Evolutionary conservation across 1,140 invertebrate genomes (phyloP), one percentile per base, ranked within the genome.

Genomic region (Diprion similis): DNA sequence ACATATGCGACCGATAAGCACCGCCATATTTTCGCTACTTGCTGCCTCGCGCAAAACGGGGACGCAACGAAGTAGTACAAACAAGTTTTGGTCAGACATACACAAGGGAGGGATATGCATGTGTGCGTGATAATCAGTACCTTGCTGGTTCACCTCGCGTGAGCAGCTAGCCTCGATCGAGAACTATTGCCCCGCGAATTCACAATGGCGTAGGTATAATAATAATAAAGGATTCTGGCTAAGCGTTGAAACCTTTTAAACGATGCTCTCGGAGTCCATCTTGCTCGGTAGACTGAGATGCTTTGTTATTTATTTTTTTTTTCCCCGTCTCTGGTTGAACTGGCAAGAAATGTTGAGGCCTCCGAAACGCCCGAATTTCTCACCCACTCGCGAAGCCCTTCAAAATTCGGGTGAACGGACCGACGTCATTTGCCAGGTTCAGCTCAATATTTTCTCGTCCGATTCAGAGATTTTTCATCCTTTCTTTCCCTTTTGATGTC

Each of bases 401-500:
- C n/a, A 17, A 59, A 59, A 59, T 13, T 59, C 4, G 11, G n/a
- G 51, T 3, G n/a, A 17, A 59, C 51, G 51, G 51, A 59, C 51
- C 6, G 51, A 59, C 8, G 51, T 59, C 51, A 10, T 59, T 59
- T 59, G 51, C 51, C 11, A 59, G n/a, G 51, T 59, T 59, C 51
- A 59, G 51, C 51, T 59, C 51, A 7, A 19, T 45, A 68, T 68
- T 68, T 68, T 19, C 37, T 68, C 37, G 17, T 45, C 66, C 17
- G 66, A 68, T 68, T 68, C 66, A 68, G 11, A 19, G 19, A 68
- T 68, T 68, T 68, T 68, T 68, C 66, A 68, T 68, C 66, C 19
- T 68, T 68, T 68, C 66, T 45, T 19, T 18, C 66, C 66, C 66
- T 68, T 68, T 68, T 68, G 66, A 68, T 68, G 66, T 68, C 66